Percentiles rank a stretch among this genome's conserved stretches.
Conservation (phyloP, 2,113 vertebrate species). For the Anhinga anhinga region DNA sequence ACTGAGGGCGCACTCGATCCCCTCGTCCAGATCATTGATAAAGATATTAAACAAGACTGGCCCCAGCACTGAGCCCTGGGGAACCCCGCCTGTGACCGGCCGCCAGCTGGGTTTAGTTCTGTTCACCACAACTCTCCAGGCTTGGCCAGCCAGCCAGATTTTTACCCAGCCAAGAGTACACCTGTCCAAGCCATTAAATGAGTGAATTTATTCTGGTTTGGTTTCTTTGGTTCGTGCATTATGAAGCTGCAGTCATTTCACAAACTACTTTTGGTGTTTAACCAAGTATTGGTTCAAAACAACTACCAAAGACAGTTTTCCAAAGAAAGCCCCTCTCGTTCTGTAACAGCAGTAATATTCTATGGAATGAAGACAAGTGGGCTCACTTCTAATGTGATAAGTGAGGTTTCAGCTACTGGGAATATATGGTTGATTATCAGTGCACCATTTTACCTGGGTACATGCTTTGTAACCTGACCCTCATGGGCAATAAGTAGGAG, state of each 20-base stretch:
- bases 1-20: no score
- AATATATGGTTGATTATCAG: not conserved
- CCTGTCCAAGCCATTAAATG: not conserved
- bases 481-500: not conserved
- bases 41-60: no score
- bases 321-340: not conserved
- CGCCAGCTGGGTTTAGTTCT: no score
- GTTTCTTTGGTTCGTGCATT: not conserved
- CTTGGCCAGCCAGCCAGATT: no score
- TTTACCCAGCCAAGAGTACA: no score
- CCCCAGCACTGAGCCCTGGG: no score
- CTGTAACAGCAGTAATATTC: not conserved
- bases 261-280: not conserved
- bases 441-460: not conserved
- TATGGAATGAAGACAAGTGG: not conserved
- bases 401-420: not conserved
- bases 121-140: no score
- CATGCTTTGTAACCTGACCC: not conserved
- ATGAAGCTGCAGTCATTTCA: not conserved
- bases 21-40: no score
- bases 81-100: no score
- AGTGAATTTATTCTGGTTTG: not conserved
- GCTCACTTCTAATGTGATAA: not conserved
- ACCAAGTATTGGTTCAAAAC: not conserved
- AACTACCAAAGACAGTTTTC: not conserved